These are phyloP conservation scores for Pelobates fuscus DNA, from an alignment of 2,113 vertebrate genomes.

Conservation along the genomic window DNA sequence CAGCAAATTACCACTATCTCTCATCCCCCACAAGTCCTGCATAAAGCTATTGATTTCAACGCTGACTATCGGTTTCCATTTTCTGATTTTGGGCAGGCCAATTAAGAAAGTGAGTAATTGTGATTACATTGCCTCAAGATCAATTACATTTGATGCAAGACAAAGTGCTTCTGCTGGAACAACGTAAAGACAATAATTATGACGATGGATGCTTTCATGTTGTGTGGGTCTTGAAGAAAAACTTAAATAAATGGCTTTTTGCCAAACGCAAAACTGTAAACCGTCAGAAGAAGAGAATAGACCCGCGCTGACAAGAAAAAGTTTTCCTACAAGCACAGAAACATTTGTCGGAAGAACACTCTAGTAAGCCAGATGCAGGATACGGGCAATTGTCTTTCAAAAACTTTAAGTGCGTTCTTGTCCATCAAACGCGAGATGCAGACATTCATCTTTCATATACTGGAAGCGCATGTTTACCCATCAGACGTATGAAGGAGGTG, in stretches of 20 bases:
- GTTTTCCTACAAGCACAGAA: too few species aligned
- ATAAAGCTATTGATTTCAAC: conserved; percentile 90
- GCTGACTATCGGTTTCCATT: conserved; percentile 90
- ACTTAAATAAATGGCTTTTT: conserved; percentile 52
- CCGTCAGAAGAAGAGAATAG: neutral
- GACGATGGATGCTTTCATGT: conserved; percentile 60
- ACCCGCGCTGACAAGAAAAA: too few species aligned
- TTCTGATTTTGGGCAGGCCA: conserved; percentile 94
- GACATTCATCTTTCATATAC: too few species aligned
- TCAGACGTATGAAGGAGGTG: too few species aligned
- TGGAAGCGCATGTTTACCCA: too few species aligned
- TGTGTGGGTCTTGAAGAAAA: conserved; percentile 53
- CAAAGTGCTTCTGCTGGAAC: conserved; percentile 74
- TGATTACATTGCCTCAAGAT: conserved; percentile 91
- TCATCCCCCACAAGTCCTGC: conserved; percentile 80
- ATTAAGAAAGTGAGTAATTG: conserved; percentile 98
- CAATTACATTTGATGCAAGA: conserved; percentile 89
- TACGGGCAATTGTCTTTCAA: too few species aligned
- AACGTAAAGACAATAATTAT: conserved; percentile 68
- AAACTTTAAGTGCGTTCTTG: too few species aligned
- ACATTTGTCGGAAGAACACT: too few species aligned
- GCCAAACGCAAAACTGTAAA: conserved; percentile 8
- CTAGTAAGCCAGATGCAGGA: too few species aligned
- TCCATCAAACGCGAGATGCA: too few species aligned
- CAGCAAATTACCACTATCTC: conserved; percentile 78